phyloP scores from a whole-genome alignment of 1,140 invertebrate genomes.

The Frieseomelitta varia region DNA sequence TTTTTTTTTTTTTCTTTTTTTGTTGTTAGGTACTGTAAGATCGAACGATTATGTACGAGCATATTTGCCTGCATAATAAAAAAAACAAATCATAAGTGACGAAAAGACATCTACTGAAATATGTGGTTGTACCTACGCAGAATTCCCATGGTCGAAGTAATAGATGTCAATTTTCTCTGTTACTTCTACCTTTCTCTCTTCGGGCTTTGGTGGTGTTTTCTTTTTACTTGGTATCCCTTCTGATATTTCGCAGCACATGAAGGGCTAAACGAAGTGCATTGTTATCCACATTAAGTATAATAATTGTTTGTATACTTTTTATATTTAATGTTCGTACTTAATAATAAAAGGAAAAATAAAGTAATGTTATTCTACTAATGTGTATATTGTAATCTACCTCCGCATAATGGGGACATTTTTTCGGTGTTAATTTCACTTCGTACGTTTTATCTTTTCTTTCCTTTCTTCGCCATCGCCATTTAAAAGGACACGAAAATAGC shows the following conservation, averaged over 20 bases:
- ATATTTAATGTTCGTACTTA: background rate
- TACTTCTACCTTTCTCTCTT: slow-evolving; percentile 30
- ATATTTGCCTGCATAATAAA: slow-evolving; percentile 16
- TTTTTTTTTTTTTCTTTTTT: background rate
- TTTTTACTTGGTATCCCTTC: slow-evolving; percentile 70
- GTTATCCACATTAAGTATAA: background rate
- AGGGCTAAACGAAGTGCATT: slow-evolving; percentile 48
- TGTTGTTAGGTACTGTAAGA: background rate
- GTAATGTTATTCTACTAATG: background rate
- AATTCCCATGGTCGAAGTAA: slow-evolving; percentile 87
- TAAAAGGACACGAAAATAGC: slow-evolving; percentile 52
- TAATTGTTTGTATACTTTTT: slow-evolving; percentile 2
- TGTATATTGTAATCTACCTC: slow-evolving; percentile 47
- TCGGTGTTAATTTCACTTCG: slow-evolving; percentile 62
- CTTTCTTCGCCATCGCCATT: slow-evolving; percentile 60
- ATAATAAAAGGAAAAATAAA: background rate
- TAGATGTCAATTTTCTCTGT: slow-evolving; percentile 84
- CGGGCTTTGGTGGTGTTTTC: background rate
- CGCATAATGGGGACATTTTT: slow-evolving; percentile 54
- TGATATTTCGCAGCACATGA: slow-evolving; percentile 58
- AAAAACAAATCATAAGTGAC: background rate
- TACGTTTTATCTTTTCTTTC: slow-evolving; percentile 65
- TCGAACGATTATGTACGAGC: slow-evolving; percentile 25
- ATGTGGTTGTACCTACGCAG: slow-evolving; percentile 78
- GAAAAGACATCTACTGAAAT: background rate